Conservation (phyloP, 2,113 vertebrate genomes). For the Myotis brandtii region DNA sequence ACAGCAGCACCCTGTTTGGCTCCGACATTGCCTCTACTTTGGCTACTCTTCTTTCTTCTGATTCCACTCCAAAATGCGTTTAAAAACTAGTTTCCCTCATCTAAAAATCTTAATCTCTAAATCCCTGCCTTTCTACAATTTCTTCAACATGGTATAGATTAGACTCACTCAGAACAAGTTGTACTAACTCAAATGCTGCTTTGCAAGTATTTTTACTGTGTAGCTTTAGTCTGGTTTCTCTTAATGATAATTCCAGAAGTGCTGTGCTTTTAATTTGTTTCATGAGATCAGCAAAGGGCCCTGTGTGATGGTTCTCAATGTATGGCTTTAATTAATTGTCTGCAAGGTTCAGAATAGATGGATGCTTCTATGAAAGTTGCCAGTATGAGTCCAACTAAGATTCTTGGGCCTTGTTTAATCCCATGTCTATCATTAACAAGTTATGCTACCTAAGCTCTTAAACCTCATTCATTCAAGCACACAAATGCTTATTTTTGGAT, state of each 20-base stretch:
- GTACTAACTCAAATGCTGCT: conserved; percentile 20
- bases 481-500: not conserved
- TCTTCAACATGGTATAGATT: conserved; percentile 12
- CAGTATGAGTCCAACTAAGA: not conserved
- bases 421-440: not conserved
- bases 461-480: not conserved
- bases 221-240: not conserved
- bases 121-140: conserved; percentile 44
- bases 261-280: not conserved
- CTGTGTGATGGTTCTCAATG: not conserved
- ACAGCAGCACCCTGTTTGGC: not conserved
- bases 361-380: not conserved
- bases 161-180: not conserved
- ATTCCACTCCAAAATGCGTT: not conserved
- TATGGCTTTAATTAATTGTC: not conserved
- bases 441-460: not conserved
- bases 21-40: not conserved
- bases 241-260: conserved; percentile 40
- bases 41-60: not conserved
- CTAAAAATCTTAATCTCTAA: conserved; percentile 51
- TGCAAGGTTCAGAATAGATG: not conserved
- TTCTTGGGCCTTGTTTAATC: not conserved
- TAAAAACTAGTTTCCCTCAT: not conserved
- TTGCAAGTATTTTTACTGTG: conserved; percentile 39
- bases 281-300: conserved; percentile 35